Conservation (phyloP, 1,140 invertebrate genomes). For the Cotesia chilonis region DNA sequence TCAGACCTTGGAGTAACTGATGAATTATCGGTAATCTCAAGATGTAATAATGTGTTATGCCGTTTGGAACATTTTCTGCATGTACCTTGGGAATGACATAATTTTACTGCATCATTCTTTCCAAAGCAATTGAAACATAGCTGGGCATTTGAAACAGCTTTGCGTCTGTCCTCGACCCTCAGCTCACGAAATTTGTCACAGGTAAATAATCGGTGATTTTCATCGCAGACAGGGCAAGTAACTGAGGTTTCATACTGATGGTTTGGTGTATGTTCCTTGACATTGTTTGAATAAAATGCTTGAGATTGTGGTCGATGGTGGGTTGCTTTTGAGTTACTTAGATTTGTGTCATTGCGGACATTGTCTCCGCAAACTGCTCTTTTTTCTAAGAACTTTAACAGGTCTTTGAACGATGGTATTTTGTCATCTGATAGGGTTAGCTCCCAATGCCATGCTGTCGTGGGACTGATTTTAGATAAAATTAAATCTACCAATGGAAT, state of each 20-base stretch:
- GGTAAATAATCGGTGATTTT: constrained; percentile 25
- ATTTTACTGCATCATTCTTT: neutral
- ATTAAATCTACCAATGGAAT: constrained; percentile 16
- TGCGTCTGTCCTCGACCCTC: neutral
- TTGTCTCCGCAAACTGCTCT: constrained; percentile 21
- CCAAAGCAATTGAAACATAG: constrained; percentile 29
- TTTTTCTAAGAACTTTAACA: constrained; percentile 19
- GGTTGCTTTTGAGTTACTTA: neutral
- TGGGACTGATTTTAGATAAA: constrained; percentile 14
- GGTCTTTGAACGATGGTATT: constrained; percentile 2
- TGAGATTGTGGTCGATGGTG: neutral
- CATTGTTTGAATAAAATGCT: neutral
- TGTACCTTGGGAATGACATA: constrained; percentile 18
- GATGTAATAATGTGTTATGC: constrained; percentile 28
- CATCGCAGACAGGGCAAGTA: constrained; percentile 5
- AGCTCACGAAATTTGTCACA: constrained; percentile 32
- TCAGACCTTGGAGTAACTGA: neutral
- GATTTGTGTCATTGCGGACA: neutral
- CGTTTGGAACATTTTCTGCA: constrained; percentile 19
- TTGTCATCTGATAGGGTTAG: constrained; percentile 8
- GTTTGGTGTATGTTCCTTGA: neutral
- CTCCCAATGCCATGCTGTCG: constrained; percentile 20
- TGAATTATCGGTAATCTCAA: neutral
- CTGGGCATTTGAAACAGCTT: constrained; percentile 12
- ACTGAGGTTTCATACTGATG: constrained; percentile 7